Percentiles rank a stretch among this genome's conserved stretches.
Evolutionary conservation across 2,113 vertebrate genomes (phyloP).

Genomic region (Hassar affinis): DNA sequence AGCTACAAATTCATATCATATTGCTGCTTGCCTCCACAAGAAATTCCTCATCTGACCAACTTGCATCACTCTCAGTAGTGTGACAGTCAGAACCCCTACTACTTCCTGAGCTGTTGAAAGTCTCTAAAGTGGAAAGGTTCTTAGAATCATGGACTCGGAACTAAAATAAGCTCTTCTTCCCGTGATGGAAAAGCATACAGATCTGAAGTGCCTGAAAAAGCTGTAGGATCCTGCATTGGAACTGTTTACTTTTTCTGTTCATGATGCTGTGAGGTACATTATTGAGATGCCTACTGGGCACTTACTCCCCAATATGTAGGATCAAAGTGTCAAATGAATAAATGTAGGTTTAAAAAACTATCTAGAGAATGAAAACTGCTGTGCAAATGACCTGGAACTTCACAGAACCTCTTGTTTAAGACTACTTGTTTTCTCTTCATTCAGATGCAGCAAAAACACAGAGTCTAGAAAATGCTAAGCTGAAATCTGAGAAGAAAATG

Average conservation of each 20-base stretch:
- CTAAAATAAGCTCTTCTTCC: not conserved
- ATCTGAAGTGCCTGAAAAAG: no score
- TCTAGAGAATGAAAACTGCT: not conserved
- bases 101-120: no score
- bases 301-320: not conserved
- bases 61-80: no score
- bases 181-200: not conserved
- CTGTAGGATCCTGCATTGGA: no score
- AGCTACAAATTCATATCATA: no score
- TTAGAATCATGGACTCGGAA: not conserved
- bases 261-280: not conserved
- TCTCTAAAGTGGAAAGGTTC: no score
- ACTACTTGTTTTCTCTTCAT: not conserved
- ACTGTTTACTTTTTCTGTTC: no score
- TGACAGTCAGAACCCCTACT: no score
- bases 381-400: not conserved
- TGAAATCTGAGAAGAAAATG: slow-evolving; percentile 80
- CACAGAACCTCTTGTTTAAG: not conserved
- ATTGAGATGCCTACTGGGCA: not conserved
- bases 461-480: slow-evolving; percentile 74
- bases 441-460: slow-evolving; percentile 77
- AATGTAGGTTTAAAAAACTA: not conserved
- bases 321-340: not conserved
- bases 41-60: no score
- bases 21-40: no score